Base-by-base conservation (phyloP, 2,797 vertebrate species). In the Anguilla obscura region DNA sequence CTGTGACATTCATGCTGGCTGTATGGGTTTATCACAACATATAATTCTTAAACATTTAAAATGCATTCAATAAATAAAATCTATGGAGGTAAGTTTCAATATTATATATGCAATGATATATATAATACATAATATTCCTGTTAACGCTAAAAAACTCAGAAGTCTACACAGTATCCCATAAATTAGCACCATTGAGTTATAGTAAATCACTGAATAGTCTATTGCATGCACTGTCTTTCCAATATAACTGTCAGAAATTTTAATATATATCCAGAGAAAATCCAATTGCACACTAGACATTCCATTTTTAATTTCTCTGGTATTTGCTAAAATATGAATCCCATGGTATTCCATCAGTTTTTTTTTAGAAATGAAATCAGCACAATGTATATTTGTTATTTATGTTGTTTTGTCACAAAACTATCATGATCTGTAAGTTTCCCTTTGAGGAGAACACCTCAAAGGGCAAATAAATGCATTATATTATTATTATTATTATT, bases 101-200 rank as follows among this genome's bases (percentile, higher is more conserved):
- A 45, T 79, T 40, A 79, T 79, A 79, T 40, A 79, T 79, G 56
- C 63, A 69, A 45, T 79, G 14, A 74, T 74, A 74, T 36, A 74
- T 30, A 74, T 74, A 30, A 30, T 74, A 36, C 30, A 74, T 33
- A 33, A 71, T 71, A 71, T 71, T 33, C 2, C 30, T 10, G 30
- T 66, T 66, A 66, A 66, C 1, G 27, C 69, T 82, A 48, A 52
- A 56, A 30, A 24, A 4, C 27, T 84, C 21, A n/a, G 79, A 54
- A 84, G 27, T 30, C 30, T 82, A 52, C 21, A 83, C n/a, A 56
- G 10, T 56, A 27, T 30, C 50, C 27, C 36, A 56, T 9, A 84
- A 56, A 54, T 84, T 84, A 84, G 83, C 83, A 84, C 52, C 83
- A 84, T 56, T 82, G 21, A 82, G n/a, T 48, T 82, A 50, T n/a